These are phyloP conservation scores for Drosophila borealis DNA, from an alignment of 2,888 invertebrate species.

Conservation along the genomic window DNA sequence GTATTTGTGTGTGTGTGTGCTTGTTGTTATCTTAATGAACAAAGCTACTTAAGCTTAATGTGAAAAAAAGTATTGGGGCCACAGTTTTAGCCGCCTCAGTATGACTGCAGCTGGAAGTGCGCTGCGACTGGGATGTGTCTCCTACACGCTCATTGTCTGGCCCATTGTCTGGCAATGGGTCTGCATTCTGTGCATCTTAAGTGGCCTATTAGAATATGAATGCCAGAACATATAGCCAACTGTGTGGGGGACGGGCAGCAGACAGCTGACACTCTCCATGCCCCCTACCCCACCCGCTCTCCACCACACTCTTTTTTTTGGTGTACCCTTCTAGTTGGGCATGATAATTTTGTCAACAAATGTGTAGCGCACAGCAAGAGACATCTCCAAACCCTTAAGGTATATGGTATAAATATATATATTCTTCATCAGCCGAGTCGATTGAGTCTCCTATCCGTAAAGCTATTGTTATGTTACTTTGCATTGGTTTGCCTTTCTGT, in stretches of 20 bases:
- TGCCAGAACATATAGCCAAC: conserved; percentile 27
- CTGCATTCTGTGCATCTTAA: conserved; percentile 65
- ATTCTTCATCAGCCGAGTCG: too few species aligned
- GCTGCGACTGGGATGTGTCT: conserved; percentile 8
- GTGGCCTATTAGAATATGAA: conserved; percentile 76
- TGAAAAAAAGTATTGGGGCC: conserved; percentile 62
- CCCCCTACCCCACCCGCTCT: neutral
- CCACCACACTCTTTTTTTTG: neutral
- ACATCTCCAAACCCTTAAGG: too few species aligned
- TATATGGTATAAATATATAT: too few species aligned
- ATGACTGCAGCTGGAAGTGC: conserved; percentile 24
- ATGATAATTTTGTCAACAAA: too few species aligned
- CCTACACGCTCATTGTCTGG: conserved; percentile 43
- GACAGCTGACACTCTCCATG: conserved; percentile 41
- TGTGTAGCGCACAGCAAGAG: too few species aligned
- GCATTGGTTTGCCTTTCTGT: too few species aligned
- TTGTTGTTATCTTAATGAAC: conserved; percentile 69
- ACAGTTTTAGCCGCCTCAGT: conserved; percentile 20
- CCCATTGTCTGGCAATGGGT: conserved; percentile 59
- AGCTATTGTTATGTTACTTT: too few species aligned
- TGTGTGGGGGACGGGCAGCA: conserved; percentile 10
- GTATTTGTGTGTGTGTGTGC: neutral
- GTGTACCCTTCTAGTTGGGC: too few species aligned
- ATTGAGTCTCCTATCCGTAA: too few species aligned
- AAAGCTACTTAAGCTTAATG: conserved; percentile 76